Conservation (phyloP, 2,888 invertebrate genomes). For the Tinea semifulvella region DNA sequence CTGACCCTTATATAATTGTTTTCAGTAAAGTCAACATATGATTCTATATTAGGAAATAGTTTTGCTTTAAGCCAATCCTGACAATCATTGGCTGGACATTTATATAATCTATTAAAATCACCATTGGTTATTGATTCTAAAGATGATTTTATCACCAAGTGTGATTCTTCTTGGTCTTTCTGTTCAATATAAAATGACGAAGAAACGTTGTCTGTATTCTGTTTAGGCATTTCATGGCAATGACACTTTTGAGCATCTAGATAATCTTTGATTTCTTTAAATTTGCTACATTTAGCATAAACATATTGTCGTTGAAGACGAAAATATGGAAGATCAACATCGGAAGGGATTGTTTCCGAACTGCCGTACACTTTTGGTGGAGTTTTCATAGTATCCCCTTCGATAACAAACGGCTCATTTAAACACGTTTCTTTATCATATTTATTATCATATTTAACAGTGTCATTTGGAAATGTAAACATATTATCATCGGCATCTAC, state of each 20-base stretch:
- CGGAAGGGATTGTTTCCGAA: slow-evolving; percentile 40
- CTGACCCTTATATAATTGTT: slow-evolving; percentile 41
- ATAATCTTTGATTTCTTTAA: slow-evolving; percentile 39
- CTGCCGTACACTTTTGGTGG: slow-evolving; percentile 37
- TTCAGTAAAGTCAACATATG: slow-evolving; percentile 45
- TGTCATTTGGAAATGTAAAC: slow-evolving; percentile 34
- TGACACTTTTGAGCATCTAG: slow-evolving; percentile 40
- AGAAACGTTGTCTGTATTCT: neutral
- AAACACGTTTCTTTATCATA: slow-evolving; percentile 26
- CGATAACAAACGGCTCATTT: slow-evolving; percentile 39
- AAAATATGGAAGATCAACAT: slow-evolving; percentile 41
- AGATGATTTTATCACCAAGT: slow-evolving; percentile 30
- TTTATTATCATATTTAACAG: slow-evolving; percentile 16
- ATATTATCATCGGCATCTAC: slow-evolving; percentile 32
- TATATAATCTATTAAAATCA: slow-evolving; percentile 29
- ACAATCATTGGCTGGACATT: slow-evolving; percentile 36
- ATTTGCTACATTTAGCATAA: slow-evolving; percentile 51
- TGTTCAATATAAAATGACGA: neutral
- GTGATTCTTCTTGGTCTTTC: slow-evolving; percentile 14
- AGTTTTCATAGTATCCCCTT: slow-evolving; percentile 36
- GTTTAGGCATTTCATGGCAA: slow-evolving; percentile 24
- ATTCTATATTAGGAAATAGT: slow-evolving; percentile 34
- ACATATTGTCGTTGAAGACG: slow-evolving; percentile 40
- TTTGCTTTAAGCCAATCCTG: slow-evolving; percentile 28
- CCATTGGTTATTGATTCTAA: slow-evolving; percentile 35